phyloP scores from a whole-genome alignment of 2,888 invertebrate genomes.

The Hydrotaea cyrtoneurina region DNA sequence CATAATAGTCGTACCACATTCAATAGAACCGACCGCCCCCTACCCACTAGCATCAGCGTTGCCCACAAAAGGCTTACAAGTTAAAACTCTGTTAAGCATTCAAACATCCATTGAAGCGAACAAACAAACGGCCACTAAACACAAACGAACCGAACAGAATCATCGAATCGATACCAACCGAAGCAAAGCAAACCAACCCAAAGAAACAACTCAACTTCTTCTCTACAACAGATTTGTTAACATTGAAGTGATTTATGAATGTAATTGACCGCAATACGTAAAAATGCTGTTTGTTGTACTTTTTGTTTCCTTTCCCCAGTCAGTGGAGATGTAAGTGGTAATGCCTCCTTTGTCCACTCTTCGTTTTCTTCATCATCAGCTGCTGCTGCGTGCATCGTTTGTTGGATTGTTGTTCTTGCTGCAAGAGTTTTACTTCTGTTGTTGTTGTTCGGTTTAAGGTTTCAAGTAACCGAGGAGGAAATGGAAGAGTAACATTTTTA shows the following conservation, averaged over 20 bases:
- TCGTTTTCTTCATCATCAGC: neutral
- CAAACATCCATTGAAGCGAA: constrained; percentile 23
- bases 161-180: neutral
- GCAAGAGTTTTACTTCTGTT: too few species aligned
- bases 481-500: neutral
- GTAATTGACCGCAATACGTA: constrained; percentile 70
- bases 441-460: neutral
- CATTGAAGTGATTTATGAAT: constrained; percentile 68
- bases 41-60: neutral
- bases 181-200: neutral
- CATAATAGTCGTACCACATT: neutral
- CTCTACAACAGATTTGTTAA: constrained; percentile 48
- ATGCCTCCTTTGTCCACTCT: neutral
- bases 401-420: constrained; percentile 8
- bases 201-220: constrained; percentile 13
- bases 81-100: neutral
- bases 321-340: neutral
- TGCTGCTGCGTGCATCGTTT: constrained; percentile 46
- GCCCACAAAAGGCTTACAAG: neutral
- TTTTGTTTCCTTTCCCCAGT: neutral
- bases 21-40: neutral
- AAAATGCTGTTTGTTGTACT: constrained; percentile 16
- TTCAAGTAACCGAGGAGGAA: constrained; percentile 10
- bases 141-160: neutral
- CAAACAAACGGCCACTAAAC: constrained; percentile 24